Conservation (phyloP, 2,113 vertebrate genomes). For the Pangasianodon hypophthalmus region DNA sequence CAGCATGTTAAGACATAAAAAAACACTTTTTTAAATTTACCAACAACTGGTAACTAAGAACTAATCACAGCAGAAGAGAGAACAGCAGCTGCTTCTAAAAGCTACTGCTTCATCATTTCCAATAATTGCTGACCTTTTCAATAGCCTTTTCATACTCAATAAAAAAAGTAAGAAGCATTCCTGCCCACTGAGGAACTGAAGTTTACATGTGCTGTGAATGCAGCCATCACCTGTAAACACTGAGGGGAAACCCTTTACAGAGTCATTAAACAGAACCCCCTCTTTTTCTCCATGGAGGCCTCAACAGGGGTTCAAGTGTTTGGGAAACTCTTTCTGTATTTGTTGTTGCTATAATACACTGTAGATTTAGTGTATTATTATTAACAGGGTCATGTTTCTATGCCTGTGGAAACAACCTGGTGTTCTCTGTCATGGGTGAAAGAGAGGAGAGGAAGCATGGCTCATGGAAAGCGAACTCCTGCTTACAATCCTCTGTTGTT, state of each 20-base stretch:
- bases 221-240: constrained; percentile 55
- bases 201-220: constrained; percentile 50
- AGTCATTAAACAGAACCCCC: constrained; percentile 54
- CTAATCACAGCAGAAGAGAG: constrained; percentile 15
- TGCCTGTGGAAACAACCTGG: constrained; percentile 48
- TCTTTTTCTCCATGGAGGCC: constrained; percentile 53
- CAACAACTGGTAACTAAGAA: constrained; percentile 1
- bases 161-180: constrained; percentile 52
- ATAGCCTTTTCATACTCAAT: constrained; percentile 52
- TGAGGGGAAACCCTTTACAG: constrained; percentile 56
- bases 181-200: constrained; percentile 47
- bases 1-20: not conserved
- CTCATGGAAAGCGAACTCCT: constrained; percentile 49
- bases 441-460: constrained; percentile 43
- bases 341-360: constrained; percentile 52
- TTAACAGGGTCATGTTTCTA: constrained; percentile 45
- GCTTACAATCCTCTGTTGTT: constrained; percentile 41
- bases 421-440: constrained; percentile 50
- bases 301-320: constrained; percentile 51
- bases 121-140: constrained; percentile 52
- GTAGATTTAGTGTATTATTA: constrained; percentile 41
- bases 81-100: constrained; percentile 30
- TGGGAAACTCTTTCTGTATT: constrained; percentile 51
- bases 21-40: not conserved
- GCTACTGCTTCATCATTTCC: constrained; percentile 48